Base-by-base conservation (phyloP, 1,140 invertebrate genomes). In the Mercenaria mercenaria region DNA sequence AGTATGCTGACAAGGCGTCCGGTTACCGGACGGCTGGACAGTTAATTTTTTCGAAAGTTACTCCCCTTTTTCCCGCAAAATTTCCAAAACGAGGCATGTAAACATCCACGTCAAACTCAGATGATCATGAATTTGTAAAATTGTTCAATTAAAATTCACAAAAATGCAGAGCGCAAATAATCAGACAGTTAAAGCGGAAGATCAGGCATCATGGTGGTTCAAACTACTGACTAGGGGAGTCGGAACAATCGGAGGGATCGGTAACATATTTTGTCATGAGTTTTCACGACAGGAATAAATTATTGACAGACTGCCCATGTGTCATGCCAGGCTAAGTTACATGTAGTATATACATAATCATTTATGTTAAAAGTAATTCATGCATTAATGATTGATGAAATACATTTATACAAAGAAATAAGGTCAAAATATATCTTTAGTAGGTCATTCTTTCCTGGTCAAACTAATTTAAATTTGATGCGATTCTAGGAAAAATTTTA, bases 201-300 rank as follows among this genome's bases (percentile, higher is more conserved):
- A 93, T 59, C 91, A 91, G 39, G 89, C 91, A 4, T 85, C 92
- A 2, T 93, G 92, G 92, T 93, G 92, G 92, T 93, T 90, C 50
- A 93, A 92, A 88, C 88, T 93, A 32, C 34, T 92, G 23, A 87
- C 91, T 0, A 86, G 85, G 79, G 91, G 87, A 6, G 64, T 87
- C 15, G 92, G 91, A 50, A 89, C 92, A 39, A 61, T 91, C 18
- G 92, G 90, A 29, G 92, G 92, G 15, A 32, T 92, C 3, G 91
- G 92, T 93, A 84, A 90, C 69, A 20, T 47, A 15, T 3, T 67
- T 59, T 76, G 67, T 59, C 39, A 79, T 43, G 26, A 37, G 74
- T 59, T 79, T 79, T 79, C 79, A 61, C 77, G 79, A 81, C 26
- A 6, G 23, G 69, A 85, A 72, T 52, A 85, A 64, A 77, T 88